These are phyloP conservation scores for Berghia stephanieae DNA, from an alignment of 1,140 invertebrate species.

Conservation along the genomic window DNA sequence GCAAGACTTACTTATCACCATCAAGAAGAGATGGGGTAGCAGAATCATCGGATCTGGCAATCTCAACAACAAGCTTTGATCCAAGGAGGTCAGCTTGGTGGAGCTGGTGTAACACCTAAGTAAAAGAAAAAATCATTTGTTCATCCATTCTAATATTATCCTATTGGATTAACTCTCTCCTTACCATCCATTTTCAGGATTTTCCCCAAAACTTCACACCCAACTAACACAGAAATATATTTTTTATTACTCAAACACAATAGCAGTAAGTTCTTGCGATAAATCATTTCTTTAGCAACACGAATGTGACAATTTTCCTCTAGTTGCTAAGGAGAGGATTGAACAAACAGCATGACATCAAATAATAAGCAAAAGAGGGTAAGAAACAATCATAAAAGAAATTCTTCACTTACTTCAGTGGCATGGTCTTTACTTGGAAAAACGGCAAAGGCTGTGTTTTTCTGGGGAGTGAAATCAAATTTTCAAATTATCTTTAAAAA, in stretches of 20 bases:
- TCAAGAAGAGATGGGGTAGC: neutral
- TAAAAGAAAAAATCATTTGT: neutral
- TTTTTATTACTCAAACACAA: neutral
- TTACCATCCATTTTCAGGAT: neutral
- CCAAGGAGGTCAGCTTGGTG: constrained; percentile 25
- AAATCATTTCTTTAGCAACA: neutral
- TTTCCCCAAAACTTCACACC: neutral
- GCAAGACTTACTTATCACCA: constrained; percentile 12
- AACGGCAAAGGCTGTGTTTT: constrained; percentile 29
- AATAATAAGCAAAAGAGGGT: no score
- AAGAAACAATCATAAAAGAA: constrained; percentile 6
- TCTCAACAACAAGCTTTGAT: constrained; percentile 24
- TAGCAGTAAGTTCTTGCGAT: neutral
- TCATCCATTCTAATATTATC: neutral
- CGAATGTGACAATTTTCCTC: neutral
- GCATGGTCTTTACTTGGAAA: constrained; percentile 22
- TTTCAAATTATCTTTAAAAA: no score
- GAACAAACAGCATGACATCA: neutral
- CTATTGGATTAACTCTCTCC: neutral
- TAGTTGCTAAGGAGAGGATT: neutral
- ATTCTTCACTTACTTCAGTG: constrained; percentile 19
- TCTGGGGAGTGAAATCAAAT: no score
- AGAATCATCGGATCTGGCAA: neutral
- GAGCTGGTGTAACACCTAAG: constrained; percentile 19
- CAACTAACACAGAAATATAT: neutral